Evolutionary conservation across 2,797 vertebrate species (phyloP).

Genomic region (Garrulus glandarius): DNA sequence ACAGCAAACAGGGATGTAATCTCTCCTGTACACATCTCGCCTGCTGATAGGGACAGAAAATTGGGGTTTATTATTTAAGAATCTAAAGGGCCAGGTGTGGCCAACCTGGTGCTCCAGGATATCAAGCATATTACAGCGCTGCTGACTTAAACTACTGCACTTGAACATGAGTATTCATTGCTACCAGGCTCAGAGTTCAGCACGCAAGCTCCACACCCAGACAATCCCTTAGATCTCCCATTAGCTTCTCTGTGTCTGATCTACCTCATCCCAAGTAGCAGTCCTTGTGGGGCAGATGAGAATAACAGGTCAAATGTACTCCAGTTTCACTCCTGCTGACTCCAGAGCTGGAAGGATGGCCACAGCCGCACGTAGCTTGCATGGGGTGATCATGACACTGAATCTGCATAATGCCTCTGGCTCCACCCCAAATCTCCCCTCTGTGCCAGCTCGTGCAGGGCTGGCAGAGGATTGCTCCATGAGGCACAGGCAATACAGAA

Average conservation of each 20-base stretch:
- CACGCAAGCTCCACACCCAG: background rate
- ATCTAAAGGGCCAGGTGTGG: background rate
- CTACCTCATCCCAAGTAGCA: background rate
- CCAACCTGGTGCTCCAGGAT: background rate
- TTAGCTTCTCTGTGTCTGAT: background rate
- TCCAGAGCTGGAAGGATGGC: background rate
- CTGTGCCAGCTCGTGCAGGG: background rate
- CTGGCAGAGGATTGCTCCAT: background rate
- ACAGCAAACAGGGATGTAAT: background rate
- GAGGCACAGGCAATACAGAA: background rate
- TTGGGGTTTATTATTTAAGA: background rate
- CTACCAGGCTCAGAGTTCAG: background rate
- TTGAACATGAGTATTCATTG: background rate
- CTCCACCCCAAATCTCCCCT: background rate
- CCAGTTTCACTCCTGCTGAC: fast-evolving
- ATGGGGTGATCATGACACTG: background rate
- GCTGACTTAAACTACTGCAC: background rate
- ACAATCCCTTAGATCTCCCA: background rate
- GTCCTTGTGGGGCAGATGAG: background rate
- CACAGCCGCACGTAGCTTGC: background rate
- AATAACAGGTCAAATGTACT: background rate
- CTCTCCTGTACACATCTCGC: background rate
- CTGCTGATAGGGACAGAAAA: background rate
- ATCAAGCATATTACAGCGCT: fast-evolving
- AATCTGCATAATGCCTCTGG: background rate